Conservation (phyloP, 2,113 vertebrate genomes). For the Sus scrofa region DNA sequence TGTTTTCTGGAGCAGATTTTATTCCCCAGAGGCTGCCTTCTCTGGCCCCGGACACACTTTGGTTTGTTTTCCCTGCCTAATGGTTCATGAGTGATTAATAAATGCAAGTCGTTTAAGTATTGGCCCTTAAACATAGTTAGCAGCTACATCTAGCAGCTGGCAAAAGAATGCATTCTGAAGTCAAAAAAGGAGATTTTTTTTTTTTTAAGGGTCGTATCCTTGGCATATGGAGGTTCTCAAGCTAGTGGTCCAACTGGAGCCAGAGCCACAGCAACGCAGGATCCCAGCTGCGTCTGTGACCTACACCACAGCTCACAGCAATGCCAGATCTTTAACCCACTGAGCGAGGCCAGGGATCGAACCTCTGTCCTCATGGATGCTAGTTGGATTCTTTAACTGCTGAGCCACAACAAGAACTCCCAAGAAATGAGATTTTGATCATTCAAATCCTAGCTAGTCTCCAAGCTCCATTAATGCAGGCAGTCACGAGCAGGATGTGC, state of each 20-base stretch:
- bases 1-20: neutral
- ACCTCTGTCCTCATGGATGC: no score
- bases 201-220: no score
- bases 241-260: no score
- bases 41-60: neutral
- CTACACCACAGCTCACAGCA: no score
- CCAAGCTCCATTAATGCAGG: neutral
- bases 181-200: neutral
- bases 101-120: neutral
- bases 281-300: no score
- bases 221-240: no score
- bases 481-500: neutral
- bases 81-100: neutral
- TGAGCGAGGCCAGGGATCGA: no score
- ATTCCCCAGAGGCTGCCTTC: neutral
- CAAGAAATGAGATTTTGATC: neutral
- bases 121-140: constrained; percentile 14
- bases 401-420: no score
- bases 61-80: neutral
- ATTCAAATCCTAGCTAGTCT: neutral
- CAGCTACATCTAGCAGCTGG: neutral
- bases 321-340: no score
- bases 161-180: constrained; percentile 47
- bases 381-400: no score
- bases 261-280: no score